Percentiles rank a stretch among this genome's conserved stretches.
Evolutionary conservation across 2,113 vertebrate genomes (phyloP).

Genomic region (Catharus minimus): DNA sequence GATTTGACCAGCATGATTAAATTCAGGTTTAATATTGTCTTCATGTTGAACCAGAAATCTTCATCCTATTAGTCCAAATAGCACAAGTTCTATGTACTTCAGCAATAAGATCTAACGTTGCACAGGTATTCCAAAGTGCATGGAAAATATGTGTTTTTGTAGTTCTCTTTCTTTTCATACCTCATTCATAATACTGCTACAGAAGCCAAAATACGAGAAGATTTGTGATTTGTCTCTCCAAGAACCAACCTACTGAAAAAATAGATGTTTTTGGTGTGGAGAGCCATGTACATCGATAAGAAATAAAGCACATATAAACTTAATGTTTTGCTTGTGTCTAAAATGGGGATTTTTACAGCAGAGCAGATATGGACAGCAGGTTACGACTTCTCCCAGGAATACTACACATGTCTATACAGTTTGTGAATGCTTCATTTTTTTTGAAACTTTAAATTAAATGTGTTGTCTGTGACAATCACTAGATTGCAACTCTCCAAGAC

Average conservation of each 20-base stretch:
- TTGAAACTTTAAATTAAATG: not conserved
- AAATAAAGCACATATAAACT: not conserved
- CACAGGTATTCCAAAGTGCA: not conserved
- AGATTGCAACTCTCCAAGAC: not conserved
- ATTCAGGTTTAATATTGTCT: not conserved
- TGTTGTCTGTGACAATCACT: not conserved
- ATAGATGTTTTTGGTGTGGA: not conserved
- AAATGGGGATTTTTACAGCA: not conserved
- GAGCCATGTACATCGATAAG: fast-evolving
- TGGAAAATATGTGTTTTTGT: not conserved
- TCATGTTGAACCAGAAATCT: not conserved
- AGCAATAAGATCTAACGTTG: not conserved
- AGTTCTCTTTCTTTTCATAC: not conserved
- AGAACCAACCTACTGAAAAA: not conserved
- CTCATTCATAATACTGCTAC: not conserved
- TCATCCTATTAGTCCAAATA: not conserved
- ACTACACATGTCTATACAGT: not conserved
- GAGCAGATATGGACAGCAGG: not conserved
- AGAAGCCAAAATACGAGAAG: not conserved
- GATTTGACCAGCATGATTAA: not conserved
- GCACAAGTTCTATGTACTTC: not conserved
- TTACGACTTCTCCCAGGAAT: not conserved
- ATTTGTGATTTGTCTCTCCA: not conserved
- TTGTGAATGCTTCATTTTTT: not conserved
- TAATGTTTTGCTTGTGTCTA: not conserved